Percentiles rank a stretch among this genome's conserved stretches.
Conservation (phyloP, 2,888 invertebrate genomes). For the Phortica okadai region DNA sequence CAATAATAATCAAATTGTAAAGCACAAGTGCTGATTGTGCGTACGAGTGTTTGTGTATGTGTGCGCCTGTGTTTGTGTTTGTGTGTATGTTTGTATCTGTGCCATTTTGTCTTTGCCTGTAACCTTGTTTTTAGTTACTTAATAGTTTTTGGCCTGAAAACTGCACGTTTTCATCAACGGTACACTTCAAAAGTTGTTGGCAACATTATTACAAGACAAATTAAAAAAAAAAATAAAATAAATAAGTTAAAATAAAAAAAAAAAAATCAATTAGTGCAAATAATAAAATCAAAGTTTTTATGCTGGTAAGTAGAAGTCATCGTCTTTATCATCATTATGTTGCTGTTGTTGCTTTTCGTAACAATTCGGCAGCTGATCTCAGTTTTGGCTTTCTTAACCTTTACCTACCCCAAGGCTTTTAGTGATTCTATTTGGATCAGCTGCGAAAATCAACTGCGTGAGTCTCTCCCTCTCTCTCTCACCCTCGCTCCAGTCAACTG, state of each 20-base stretch:
- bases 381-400: not conserved
- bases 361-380: too few species aligned
- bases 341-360: not conserved
- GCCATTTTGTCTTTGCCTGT: not conserved
- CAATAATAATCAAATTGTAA: too few species aligned
- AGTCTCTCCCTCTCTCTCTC: not conserved
- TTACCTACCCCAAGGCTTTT: slow-evolving; percentile 11
- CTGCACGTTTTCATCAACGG: not conserved
- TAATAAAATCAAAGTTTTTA: not conserved
- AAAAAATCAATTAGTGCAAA: not conserved
- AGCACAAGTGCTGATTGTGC: too few species aligned
- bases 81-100: slow-evolving; percentile 1
- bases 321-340: not conserved
- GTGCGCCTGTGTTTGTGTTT: not conserved
- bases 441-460: not conserved
- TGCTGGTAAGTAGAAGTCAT: not conserved
- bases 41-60: not conserved
- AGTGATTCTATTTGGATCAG: not conserved
- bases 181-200: not conserved
- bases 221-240: not conserved
- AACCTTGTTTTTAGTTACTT: slow-evolving; percentile 14
- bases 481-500: slow-evolving; percentile 32
- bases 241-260: not conserved
- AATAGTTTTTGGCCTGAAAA: slow-evolving; percentile 8
- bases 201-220: not conserved